A percentile compares a stretch with the other conserved stretches of the same genome.
phyloP scores from a whole-genome alignment of 2,113 vertebrate genomes.

The Mobula hypostoma region DNA sequence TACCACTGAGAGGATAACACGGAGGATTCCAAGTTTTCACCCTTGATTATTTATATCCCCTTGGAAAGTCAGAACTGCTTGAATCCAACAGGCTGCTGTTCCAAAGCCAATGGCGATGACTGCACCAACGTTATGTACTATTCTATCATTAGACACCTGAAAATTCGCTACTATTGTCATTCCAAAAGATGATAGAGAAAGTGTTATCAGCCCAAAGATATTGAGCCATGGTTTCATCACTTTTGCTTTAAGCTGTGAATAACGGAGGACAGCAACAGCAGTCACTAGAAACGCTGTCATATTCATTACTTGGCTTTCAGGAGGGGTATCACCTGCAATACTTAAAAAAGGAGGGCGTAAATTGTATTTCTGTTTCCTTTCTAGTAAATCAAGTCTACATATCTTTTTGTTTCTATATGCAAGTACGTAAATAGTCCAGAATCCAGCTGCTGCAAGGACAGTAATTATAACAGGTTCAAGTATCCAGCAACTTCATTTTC shows the following conservation, averaged over 20 bases:
- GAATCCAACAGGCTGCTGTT: constrained; percentile 80
- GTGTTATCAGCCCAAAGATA: constrained; percentile 56
- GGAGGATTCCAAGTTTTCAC: constrained; percentile 57
- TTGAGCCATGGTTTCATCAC: constrained; percentile 73
- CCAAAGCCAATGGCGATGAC: constrained; percentile 75
- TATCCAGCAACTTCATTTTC: too few species aligned
- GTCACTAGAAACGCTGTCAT: constrained; percentile 80
- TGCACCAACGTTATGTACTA: constrained; percentile 72
- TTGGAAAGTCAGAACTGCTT: constrained; percentile 75
- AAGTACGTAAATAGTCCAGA: too few species aligned
- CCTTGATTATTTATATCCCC: constrained; percentile 78
- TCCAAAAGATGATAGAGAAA: constrained; percentile 73
- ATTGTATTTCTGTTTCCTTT: constrained; percentile 54
- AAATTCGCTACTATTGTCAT: constrained; percentile 89
- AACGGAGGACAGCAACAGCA: constrained; percentile 73
- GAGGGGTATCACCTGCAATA: constrained; percentile 74
- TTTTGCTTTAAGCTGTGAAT: constrained; percentile 76
- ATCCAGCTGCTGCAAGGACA: too few species aligned
- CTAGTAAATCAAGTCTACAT: too few species aligned
- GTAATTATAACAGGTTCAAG: too few species aligned
- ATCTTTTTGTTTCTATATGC: too few species aligned
- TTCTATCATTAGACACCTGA: constrained; percentile 69
- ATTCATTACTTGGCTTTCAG: constrained; percentile 86
- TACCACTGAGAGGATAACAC: constrained; percentile 66
- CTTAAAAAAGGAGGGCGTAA: constrained; percentile 70